These are phyloP conservation scores for Macrosoma leucophasiata DNA, from an alignment of 2,888 invertebrate genomes.

Conservation along the genomic window DNA sequence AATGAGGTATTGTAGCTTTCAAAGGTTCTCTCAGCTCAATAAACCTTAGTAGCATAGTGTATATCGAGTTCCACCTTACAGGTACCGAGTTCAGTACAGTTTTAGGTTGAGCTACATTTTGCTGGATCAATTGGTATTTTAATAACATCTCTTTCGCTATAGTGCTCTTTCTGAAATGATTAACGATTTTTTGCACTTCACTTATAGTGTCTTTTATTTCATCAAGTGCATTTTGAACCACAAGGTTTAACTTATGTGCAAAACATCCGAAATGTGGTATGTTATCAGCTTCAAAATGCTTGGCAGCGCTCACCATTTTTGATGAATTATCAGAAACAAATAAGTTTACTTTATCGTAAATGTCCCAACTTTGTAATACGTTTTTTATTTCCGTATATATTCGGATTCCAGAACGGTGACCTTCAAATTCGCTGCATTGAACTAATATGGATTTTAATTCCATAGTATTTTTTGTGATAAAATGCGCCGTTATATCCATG, in stretches of 20 bases:
- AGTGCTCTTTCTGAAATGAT: neutral
- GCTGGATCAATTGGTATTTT: neutral
- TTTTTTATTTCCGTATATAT: neutral
- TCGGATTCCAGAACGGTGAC: neutral
- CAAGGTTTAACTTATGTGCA: neutral
- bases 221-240: neutral
- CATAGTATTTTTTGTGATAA: neutral
- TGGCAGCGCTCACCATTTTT: neutral
- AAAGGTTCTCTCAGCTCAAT: conserved; percentile 12
- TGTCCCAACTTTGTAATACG: neutral
- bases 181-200: neutral
- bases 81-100: conserved; percentile 1
- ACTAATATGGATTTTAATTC: neutral
- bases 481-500: neutral
- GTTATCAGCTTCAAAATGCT: neutral
- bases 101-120: conserved; percentile 1
- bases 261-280: neutral
- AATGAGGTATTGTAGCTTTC: conserved; percentile 10
- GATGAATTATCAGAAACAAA: neutral
- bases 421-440: neutral
- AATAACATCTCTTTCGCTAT: conserved; percentile 1
- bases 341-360: neutral
- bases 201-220: neutral
- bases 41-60: conserved; percentile 19
- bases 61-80: conserved; percentile 4